Base-by-base conservation (phyloP, 2,113 vertebrate species). In the Recurvirostra avosetta region DNA sequence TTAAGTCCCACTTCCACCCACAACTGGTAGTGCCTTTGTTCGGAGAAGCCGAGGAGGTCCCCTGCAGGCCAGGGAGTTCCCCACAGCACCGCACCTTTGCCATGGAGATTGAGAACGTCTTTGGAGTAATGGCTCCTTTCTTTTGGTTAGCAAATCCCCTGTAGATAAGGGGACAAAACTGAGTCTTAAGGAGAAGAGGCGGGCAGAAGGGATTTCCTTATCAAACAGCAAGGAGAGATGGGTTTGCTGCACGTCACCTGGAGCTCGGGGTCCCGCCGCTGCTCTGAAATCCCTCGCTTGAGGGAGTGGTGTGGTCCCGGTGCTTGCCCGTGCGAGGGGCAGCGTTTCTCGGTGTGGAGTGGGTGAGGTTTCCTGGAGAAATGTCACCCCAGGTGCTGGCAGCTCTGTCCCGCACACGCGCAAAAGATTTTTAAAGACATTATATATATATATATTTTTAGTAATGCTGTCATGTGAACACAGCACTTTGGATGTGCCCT, bases 11-110 rank as follows among this genome's bases (percentile, higher is more conserved):
- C 2, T 74, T 29, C 34, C 68, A 25, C 67, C 61, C 41, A 1
- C 67, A 41, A 41, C 43, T 93, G 78, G 63, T 41, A 65, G 95
- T 91, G 94, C 91, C 94, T 95, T 92, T 77, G 72, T 74, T 30
- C 17, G 84, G 66, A 89, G 79, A 87, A 34, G 9, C 55, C 15
- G 0, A n/a, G 86, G 76, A 63, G 41, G 45, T 40, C 6, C 85
- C 87, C 90, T 90, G 93, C 85, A 0, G 93, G 92, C 30, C 92
- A 13, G 92, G 92, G 68, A 32, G 9, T 13, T 84, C 77, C 84
- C 77, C 12, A 26, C 25, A 15, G 50, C 26, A n/a, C 68, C 40
- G 59, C 19, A 18, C 43, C 23, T 49, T 55, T 14, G 10, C 29
- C 78, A 12, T 27, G 61, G 30, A 50, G 52, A 5, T 40, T 23